Evolutionary conservation across 1,140 invertebrate species (phyloP).

Genomic region (Atopsyche davidsoni): DNA sequence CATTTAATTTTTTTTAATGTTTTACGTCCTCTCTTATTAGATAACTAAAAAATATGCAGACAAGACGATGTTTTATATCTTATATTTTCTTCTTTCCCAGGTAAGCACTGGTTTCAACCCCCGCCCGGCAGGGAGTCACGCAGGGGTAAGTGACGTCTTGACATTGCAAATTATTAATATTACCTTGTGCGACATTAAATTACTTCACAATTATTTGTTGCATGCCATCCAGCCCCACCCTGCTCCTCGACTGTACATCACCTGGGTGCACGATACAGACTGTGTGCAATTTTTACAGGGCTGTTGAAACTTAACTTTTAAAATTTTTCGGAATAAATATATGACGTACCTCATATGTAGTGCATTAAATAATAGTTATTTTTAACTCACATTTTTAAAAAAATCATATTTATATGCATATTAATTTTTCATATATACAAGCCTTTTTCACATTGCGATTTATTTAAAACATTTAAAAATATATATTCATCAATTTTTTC

Average conservation of each 20-base stretch:
- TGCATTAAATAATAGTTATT: no score
- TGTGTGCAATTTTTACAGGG: not conserved
- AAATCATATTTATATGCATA: no score
- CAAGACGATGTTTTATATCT: not conserved
- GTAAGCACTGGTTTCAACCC: not conserved
- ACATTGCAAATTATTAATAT: slow-evolving; percentile 21
- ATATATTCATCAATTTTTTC: no score
- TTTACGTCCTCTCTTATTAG: not conserved
- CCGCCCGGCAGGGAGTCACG: not conserved
- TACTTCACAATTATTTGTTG: slow-evolving; percentile 24
- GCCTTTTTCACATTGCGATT: no score
- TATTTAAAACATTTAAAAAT: no score
- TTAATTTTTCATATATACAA: no score
- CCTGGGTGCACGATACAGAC: slow-evolving; percentile 18
- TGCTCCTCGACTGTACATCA: slow-evolving; percentile 14
- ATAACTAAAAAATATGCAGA: not conserved
- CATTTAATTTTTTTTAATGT: slow-evolving; percentile 2
- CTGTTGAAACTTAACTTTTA: no score
- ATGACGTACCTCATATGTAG: no score
- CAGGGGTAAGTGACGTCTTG: slow-evolving; percentile 13
- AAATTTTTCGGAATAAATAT: no score
- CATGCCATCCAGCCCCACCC: slow-evolving; percentile 7
- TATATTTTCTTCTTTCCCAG: slow-evolving; percentile 9
- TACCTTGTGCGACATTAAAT: slow-evolving; percentile 16
- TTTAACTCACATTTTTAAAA: no score